Conservation (phyloP, 2,113 vertebrate species). For the Cyprinodon brontotheroides region DNA sequence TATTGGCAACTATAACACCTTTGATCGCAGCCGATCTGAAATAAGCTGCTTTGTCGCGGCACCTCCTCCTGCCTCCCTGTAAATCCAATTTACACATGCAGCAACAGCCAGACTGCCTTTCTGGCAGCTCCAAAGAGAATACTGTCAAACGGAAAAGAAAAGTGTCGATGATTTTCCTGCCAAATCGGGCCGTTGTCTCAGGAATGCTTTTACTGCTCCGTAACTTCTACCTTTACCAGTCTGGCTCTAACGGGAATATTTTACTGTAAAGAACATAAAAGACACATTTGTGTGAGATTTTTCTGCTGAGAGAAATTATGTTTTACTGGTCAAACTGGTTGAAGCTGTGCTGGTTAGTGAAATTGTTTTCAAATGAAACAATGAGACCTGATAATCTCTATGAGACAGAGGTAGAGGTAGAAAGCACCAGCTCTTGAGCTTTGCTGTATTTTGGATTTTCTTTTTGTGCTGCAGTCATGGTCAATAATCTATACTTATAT, state of each 20-base stretch:
- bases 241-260: not conserved
- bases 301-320: not conserved
- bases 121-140: constrained; percentile 1
- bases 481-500: too few species aligned
- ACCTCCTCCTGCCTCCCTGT: not conserved
- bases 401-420: too few species aligned
- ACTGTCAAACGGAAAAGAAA: constrained; percentile 15
- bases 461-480: too few species aligned
- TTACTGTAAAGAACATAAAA: not conserved
- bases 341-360: not conserved
- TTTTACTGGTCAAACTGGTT: not conserved
- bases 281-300: not conserved
- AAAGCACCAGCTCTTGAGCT: too few species aligned
- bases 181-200: not conserved
- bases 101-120: constrained; percentile 18
- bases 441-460: too few species aligned
- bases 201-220: not conserved
- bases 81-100: constrained; percentile 35
- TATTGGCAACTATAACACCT: constrained; percentile 45
- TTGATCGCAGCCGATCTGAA: constrained; percentile 3
- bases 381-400: not conserved
- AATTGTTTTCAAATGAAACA: not conserved
- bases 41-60: constrained; percentile 1
- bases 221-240: accelerated
- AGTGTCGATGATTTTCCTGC: not conserved